Conservation (phyloP, 2,113 vertebrate species). For the Rhynchopsitta pachyrhyncha region DNA sequence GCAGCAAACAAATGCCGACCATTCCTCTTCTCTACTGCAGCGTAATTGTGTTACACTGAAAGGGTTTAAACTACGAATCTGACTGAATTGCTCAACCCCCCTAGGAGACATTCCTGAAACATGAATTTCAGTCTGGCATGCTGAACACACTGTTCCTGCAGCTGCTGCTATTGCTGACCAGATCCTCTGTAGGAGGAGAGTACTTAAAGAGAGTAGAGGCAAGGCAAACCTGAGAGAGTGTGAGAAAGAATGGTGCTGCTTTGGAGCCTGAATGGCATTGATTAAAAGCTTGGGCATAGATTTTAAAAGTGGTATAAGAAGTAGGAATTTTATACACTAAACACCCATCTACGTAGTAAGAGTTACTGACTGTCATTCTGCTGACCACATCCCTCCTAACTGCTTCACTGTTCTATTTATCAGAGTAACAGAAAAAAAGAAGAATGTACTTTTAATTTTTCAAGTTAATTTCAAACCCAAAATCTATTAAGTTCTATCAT, state of each 20-base stretch:
- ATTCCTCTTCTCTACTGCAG: constrained; percentile 35
- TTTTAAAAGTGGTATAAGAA: not conserved
- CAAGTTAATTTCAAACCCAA: not conserved
- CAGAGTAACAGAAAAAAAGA: not conserved
- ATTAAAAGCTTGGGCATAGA: not conserved
- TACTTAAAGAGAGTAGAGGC: not conserved
- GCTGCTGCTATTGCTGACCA: constrained; percentile 54
- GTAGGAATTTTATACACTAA: not conserved
- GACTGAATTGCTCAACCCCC: constrained; percentile 60
- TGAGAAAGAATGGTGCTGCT: not conserved
- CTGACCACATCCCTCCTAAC: not conserved
- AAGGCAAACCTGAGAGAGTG: not conserved
- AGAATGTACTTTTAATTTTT: not conserved
- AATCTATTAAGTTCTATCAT: not conserved
- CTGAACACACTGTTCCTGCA: constrained; percentile 37
- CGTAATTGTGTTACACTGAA: constrained; percentile 57
- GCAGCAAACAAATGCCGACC: constrained; percentile 33
- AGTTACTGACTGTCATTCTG: not conserved
- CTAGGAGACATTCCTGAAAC: constrained; percentile 69
- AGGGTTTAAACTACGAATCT: constrained; percentile 50
- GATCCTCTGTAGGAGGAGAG: not conserved
- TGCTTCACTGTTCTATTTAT: not conserved
- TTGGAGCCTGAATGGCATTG: not conserved
- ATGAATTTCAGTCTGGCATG: constrained; percentile 67
- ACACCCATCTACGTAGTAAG: not conserved